Percentiles rank a stretch among this genome's conserved stretches.
phyloP scores from a whole-genome alignment of 2,888 invertebrate species.

The Rhimphoctona megacephalus region DNA sequence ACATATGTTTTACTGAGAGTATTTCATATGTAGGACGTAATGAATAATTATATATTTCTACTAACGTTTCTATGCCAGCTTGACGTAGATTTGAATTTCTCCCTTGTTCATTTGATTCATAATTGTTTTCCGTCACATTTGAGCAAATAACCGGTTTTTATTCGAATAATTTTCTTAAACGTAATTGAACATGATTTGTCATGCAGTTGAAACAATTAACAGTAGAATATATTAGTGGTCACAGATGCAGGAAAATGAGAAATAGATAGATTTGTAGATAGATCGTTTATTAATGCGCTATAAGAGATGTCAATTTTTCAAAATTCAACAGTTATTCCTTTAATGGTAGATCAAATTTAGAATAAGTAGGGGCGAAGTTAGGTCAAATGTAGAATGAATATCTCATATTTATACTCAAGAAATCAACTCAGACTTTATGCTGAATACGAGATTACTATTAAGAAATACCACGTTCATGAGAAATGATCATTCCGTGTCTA shows the following conservation, averaged over 20 bases:
- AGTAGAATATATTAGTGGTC: no score
- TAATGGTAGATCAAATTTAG: neutral
- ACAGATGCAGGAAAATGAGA: no score
- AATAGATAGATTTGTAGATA: no score
- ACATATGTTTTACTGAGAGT: neutral
- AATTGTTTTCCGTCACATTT: neutral
- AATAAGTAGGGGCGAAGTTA: neutral
- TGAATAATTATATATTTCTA: neutral
- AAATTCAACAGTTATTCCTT: neutral
- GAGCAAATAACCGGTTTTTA: no score
- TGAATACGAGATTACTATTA: neutral
- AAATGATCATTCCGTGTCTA: slow-evolving; percentile 9
- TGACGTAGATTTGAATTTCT: neutral
- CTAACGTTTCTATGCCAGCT: neutral
- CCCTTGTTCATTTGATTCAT: neutral
- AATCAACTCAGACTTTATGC: neutral
- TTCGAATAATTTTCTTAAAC: no score
- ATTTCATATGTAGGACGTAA: neutral
- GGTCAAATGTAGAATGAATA: neutral
- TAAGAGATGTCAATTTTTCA: neutral
- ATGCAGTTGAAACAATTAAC: no score
- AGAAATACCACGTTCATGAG: slow-evolving; percentile 16
- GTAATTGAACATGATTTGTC: no score
- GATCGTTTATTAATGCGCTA: no score
- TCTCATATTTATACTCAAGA: neutral